A percentile compares a stretch with the other conserved stretches of the same genome.
phyloP scores from a whole-genome alignment of 2,797 vertebrate genomes.

The Gadopsis bispinosus region DNA sequence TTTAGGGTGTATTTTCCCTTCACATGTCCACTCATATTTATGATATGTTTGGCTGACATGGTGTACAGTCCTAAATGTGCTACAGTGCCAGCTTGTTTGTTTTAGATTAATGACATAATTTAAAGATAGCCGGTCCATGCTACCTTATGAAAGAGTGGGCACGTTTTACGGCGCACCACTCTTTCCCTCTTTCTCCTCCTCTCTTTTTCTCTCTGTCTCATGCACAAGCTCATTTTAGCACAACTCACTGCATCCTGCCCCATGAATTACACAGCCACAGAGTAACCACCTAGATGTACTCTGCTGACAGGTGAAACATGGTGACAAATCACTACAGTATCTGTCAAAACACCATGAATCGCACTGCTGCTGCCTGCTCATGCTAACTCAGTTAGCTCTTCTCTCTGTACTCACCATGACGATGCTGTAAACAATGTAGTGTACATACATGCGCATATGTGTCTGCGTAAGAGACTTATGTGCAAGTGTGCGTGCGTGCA shows the following conservation, averaged over 20 bases:
- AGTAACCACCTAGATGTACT: conserved; percentile 29
- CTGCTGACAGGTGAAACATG: conserved; percentile 48
- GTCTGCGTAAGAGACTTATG: neutral
- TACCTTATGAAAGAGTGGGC: conserved; percentile 32
- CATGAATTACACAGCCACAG: conserved; percentile 39
- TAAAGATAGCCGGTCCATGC: conserved; percentile 31
- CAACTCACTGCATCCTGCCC: conserved; percentile 8
- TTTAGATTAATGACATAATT: conserved; percentile 58
- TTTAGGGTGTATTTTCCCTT: conserved; percentile 20
- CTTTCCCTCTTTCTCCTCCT: neutral
- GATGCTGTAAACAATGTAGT: neutral
- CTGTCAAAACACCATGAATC: conserved; percentile 55
- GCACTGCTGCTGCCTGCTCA: conserved; percentile 3
- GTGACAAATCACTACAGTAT: conserved; percentile 53
- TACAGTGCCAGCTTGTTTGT: conserved; percentile 50
- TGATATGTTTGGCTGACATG: conserved; percentile 11
- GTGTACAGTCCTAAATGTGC: conserved; percentile 27
- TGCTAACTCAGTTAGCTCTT: conserved; percentile 16
- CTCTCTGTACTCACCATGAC: neutral
- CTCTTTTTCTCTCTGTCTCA: conserved; percentile 22
- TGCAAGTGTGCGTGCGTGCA: neutral
- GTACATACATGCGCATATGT: neutral
- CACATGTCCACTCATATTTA: conserved; percentile 17
- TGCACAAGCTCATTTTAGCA: conserved; percentile 17
- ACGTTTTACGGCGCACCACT: conserved; percentile 5